Conservation (phyloP, 2,113 vertebrate species). For the Stigmatopora nigra region DNA sequence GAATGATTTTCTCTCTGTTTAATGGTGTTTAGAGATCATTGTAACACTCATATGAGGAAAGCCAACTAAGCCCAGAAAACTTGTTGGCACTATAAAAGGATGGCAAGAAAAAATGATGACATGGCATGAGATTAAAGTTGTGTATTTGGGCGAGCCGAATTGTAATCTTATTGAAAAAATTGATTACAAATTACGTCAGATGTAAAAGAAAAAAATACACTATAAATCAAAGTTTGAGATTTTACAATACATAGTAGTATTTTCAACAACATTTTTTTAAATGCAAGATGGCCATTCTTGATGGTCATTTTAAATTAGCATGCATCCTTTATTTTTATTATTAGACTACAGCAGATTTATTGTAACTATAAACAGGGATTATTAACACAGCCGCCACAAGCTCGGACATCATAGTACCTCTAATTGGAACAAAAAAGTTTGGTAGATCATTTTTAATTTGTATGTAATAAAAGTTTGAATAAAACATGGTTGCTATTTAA, state of each 20-base stretch:
- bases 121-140: neutral
- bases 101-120: neutral
- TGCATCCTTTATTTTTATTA: no score
- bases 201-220: neutral
- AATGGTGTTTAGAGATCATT: slow-evolving; percentile 30
- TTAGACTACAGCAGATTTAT: no score
- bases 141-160: neutral
- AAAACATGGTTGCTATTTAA: no score
- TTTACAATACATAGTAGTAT: neutral
- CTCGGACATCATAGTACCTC: no score
- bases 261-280: neutral
- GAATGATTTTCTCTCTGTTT: slow-evolving; percentile 18
- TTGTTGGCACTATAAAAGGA: neutral
- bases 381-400: no score
- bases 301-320: no score
- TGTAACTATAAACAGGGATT: no score
- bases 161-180: neutral
- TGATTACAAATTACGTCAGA: neutral
- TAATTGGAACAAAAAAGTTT: no score
- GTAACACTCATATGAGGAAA: slow-evolving; percentile 9
- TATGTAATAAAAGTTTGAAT: no score
- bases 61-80: slow-evolving; percentile 33
- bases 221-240: neutral
- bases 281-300: neutral
- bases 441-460: no score